Evolutionary conservation across 2,888 invertebrate genomes (phyloP).

Genomic region (Gnatocerus cornutus): DNA sequence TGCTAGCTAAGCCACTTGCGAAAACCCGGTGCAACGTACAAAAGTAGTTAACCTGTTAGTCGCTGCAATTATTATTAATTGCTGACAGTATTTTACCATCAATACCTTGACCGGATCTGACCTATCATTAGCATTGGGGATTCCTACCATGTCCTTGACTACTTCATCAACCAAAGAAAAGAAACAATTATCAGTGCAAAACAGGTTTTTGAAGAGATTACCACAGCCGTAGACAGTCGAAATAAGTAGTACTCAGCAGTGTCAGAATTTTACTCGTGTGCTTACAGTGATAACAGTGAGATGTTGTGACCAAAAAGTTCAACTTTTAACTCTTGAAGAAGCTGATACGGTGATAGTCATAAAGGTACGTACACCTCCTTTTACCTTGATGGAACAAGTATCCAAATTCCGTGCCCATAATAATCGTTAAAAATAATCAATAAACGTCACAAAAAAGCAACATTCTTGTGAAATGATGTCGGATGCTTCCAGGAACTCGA

Average conservation of each 20-base stretch:
- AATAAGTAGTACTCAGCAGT: neutral
- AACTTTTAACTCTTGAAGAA: too few relatives aligned
- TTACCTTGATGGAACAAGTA: slow-evolving; percentile 30
- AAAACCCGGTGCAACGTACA: too few relatives aligned
- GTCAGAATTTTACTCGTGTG: too few relatives aligned
- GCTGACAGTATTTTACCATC: neutral
- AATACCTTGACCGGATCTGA: slow-evolving; percentile 25
- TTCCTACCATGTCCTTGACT: slow-evolving; percentile 40
- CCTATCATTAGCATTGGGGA: slow-evolving; percentile 25
- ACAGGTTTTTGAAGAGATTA: too few relatives aligned
- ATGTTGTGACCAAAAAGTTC: too few relatives aligned
- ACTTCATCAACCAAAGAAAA: slow-evolving; percentile 16
- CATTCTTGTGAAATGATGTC: neutral
- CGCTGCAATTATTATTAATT: too few relatives aligned
- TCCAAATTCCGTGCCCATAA: slow-evolving; percentile 2
- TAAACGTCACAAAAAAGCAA: slow-evolving; percentile 10
- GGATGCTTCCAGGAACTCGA: neutral
- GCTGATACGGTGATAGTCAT: too few relatives aligned
- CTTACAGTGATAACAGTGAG: neutral
- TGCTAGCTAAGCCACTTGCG: too few relatives aligned
- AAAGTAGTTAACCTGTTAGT: too few relatives aligned
- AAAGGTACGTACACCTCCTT: too few relatives aligned
- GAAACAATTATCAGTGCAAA: slow-evolving; percentile 16
- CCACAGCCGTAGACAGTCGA: slow-evolving; percentile 14
- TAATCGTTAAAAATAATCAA: slow-evolving; percentile 20